Evolutionary conservation across 1,140 invertebrate genomes (phyloP).

Genomic region (Neuroterus valhalla): DNA sequence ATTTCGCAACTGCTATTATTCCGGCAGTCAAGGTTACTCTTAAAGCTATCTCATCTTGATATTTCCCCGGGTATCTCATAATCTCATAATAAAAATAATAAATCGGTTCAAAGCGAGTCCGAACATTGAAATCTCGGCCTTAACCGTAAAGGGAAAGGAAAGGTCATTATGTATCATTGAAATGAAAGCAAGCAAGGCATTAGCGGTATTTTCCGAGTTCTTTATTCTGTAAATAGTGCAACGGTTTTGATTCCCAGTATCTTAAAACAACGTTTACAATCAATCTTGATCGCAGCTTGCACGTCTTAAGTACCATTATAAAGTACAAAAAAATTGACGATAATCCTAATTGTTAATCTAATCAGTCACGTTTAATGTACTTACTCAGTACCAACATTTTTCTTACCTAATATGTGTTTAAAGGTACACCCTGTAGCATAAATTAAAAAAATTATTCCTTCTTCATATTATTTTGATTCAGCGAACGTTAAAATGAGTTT

Average conservation of each 20-base stretch:
- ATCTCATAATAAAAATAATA: background rate
- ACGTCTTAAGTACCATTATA: conserved; percentile 41
- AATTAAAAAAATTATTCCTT: too few species aligned
- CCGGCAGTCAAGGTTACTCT: conserved; percentile 13
- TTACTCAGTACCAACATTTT: background rate
- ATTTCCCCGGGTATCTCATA: background rate
- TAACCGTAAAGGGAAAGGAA: conserved; percentile 28
- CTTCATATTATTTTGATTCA: too few species aligned
- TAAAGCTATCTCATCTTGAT: background rate
- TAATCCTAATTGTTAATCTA: conserved; percentile 36
- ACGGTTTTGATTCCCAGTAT: conserved; percentile 5
- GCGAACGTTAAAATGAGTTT: too few species aligned
- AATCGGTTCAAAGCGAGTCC: background rate
- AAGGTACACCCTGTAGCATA: too few species aligned
- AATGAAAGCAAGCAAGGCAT: conserved; percentile 25
- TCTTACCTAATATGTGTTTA: too few species aligned
- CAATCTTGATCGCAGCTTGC: conserved; percentile 16
- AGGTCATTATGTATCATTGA: conserved; percentile 30
- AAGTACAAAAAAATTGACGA: conserved; percentile 39
- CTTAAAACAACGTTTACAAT: conserved; percentile 12
- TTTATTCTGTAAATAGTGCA: conserved; percentile 27
- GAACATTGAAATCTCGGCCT: conserved; percentile 23
- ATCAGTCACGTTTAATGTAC: conserved; percentile 25
- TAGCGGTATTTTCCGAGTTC: conserved; percentile 27
- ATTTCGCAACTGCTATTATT: background rate